These are phyloP conservation scores for Gopherus flavomarginatus DNA, from an alignment of 2,113 vertebrate genomes.

Conservation along the genomic window DNA sequence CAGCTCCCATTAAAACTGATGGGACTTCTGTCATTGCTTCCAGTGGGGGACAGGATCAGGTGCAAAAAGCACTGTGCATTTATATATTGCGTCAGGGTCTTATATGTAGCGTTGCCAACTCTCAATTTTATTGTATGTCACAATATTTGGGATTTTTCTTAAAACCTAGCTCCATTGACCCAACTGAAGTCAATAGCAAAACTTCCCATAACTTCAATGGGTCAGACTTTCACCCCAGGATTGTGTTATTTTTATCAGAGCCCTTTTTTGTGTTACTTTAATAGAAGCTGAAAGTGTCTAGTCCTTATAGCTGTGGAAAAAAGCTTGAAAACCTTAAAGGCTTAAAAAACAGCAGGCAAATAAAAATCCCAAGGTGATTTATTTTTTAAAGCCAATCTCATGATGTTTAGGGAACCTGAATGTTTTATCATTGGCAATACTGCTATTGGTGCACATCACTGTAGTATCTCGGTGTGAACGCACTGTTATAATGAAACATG, in stretches of 20 bases:
- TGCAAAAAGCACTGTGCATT: neutral
- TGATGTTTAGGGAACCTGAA: neutral
- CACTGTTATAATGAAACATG: neutral
- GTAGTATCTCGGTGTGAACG: neutral
- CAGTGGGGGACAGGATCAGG: neutral
- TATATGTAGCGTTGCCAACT: neutral
- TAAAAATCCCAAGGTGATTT: neutral
- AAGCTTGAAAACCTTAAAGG: conserved; percentile 26
- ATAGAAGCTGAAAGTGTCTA: conserved; percentile 33
- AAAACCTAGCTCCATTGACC: neutral
- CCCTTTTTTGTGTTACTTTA: conserved; percentile 14
- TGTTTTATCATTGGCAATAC: neutral
- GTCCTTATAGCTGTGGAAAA: conserved; percentile 28
- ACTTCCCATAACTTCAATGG: neutral
- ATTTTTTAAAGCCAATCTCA: neutral
- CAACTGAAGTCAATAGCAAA: neutral
- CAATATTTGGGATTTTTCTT: neutral
- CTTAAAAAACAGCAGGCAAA: conserved; percentile 2
- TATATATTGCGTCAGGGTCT: neutral
- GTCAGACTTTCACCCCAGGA: neutral
- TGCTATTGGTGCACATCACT: neutral
- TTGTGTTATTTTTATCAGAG: conserved; percentile 6
- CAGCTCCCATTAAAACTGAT: neutral
- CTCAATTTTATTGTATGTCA: neutral
- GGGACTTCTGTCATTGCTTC: conserved; percentile 36